A percentile compares a stretch with the other conserved stretches of the same genome.
These are phyloP conservation scores for Ferrisia virgata DNA, from an alignment of 2,888 invertebrate genomes.

Conservation along the genomic window DNA sequence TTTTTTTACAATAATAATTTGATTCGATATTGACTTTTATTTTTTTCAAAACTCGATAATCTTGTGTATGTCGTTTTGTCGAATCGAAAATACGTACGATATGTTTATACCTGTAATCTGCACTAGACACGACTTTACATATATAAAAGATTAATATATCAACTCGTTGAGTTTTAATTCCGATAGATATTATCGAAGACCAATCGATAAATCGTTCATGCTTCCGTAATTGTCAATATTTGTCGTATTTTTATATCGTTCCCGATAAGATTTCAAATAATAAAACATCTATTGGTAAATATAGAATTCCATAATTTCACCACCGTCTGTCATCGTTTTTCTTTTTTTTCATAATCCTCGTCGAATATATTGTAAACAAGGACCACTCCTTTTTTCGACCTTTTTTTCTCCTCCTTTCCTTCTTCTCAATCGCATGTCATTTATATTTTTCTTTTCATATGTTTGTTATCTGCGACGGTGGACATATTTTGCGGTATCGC, in stretches of 20 bases:
- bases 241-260: conserved; percentile 5
- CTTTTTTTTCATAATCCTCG: background rate
- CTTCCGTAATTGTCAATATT: conserved; percentile 23
- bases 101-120: background rate
- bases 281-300: background rate
- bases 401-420: conserved; percentile 14
- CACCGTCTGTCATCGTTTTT: background rate
- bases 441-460: conserved; percentile 16
- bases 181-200: background rate
- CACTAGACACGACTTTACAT: background rate
- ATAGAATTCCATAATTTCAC: conserved; percentile 12
- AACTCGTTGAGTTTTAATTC: background rate
- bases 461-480: conserved; percentile 41
- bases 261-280: conserved; percentile 6
- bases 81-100: background rate
- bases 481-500: conserved; percentile 46
- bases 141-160: background rate
- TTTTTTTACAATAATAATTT: background rate
- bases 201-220: conserved; percentile 11
- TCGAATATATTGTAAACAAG: conserved; percentile 29
- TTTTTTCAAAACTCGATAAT: background rate
- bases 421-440: background rate
- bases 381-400: conserved; percentile 41
- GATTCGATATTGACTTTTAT: background rate
- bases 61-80: background rate